Evolutionary conservation across 2,113 vertebrate species (phyloP).

Genomic region (Indicator maculatus): DNA sequence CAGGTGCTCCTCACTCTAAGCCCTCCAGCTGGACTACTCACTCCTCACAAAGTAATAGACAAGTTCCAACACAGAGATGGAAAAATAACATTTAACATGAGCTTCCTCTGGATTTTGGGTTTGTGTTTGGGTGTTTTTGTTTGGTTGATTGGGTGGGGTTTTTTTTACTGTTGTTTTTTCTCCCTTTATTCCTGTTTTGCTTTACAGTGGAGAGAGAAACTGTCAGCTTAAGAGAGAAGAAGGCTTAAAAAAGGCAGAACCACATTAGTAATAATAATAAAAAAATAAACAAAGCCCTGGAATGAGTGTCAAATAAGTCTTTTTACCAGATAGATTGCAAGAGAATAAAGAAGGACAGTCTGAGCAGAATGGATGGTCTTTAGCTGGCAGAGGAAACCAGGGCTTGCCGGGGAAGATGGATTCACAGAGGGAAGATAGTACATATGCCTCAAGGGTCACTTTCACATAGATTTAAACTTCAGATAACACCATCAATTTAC

Average conservation of each 20-base stretch:
- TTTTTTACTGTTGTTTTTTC: no score
- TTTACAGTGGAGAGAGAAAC: neutral
- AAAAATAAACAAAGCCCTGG: neutral
- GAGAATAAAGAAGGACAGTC: neutral
- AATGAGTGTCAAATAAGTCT: neutral
- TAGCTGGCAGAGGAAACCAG: neutral
- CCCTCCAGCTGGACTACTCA: neutral
- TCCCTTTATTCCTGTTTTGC: neutral
- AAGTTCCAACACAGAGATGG: neutral
- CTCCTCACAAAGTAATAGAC: neutral
- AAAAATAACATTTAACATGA: neutral
- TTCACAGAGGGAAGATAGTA: neutral
- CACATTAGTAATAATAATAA: neutral
- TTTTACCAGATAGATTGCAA: neutral
- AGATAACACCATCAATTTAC: neutral
- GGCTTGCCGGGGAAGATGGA: neutral
- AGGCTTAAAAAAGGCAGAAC: neutral
- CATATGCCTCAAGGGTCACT: neutral
- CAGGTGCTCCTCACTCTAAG: neutral
- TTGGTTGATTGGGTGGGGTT: no score
- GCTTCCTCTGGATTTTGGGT: neutral
- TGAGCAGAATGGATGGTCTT: neutral
- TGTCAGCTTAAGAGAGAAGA: neutral
- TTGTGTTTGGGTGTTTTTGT: no score
- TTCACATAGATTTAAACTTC: neutral